Evolutionary conservation across 2,797 vertebrate species (phyloP), one percentile per base, ranked within the genome.

Genomic region (Crypturellus tataupa): DNA sequence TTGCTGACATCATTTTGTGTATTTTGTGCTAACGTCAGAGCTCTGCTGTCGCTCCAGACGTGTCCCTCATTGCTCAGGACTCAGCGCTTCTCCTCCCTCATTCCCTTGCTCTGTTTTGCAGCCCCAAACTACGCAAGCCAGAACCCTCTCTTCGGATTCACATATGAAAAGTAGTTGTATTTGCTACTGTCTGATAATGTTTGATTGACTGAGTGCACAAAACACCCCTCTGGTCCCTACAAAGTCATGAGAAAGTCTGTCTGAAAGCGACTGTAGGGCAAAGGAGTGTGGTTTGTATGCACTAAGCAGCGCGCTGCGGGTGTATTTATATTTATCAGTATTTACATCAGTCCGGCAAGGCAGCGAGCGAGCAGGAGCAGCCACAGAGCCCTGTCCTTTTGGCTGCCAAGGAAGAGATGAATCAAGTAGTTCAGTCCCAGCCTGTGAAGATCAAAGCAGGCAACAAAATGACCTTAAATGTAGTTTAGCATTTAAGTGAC

Each of bases 221-320:
- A 27, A 53, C 21, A 39, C 68, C 73, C 29, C 62, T 84, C 44
- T 15, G 37, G 39, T 21, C 37, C 65, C 37, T 56, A 46, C 39
- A 64, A 65, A 85, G 44, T 24, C 20, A n/a, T 3, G 5, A 35
- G 42, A 10, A 51, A 47, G 5, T 2, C 42, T 8, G 13, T 3
- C 0, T 13, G 64, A 13, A 47, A 69, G 12, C 42, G 12, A 78
- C 9, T 0, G 12, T 1, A 25, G 0, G 1, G 33, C 1, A 46
- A 73, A 44, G 18, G 13, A 70, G 23, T 16, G 5, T 19, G 6
- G 3, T 9, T 5, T 14, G 1, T 11, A 44, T 16, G 60, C 58
- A 3, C 6, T 5, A 21, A 10, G 56, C 33, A 42, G 33, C 3
- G 10, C 39, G 3, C 2, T 9, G 8, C 3, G 20, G 65, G 40